Base-by-base conservation (phyloP, 2,888 invertebrate species). In the Athalia circularis region DNA sequence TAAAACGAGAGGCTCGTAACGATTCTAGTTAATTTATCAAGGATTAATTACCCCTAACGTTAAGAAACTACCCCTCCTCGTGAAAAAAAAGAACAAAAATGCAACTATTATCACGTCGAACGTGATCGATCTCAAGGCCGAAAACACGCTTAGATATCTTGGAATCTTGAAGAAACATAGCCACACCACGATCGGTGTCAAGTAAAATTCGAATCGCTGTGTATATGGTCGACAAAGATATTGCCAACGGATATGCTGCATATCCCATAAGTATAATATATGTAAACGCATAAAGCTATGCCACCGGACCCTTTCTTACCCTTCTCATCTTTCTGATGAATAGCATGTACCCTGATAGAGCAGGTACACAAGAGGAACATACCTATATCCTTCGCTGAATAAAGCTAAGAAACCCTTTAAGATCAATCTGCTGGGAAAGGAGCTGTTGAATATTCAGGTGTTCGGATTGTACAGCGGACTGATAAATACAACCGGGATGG, bases 241-340 rank as follows among this genome's bases (percentile, higher is more conserved):
- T n/a, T n/a, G n/a, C n/a, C n/a, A n/a, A n/a, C n/a, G n/a, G n/a
- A n/a, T n/a, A n/a, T 29, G 29, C 29, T 29, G 29, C 29, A 29
- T 29, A 29, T 29, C 29, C 29, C 29, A 29, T 29, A 29, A 29
- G 2, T 29, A 29, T 29, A 29, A 29, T 29, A 29, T 29, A 29
- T 29, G 29, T 29, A 29, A 29, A 29, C 29, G 29, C 29, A 29
- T 29, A 29, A 29, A 29, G 29, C 54, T 8, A 54, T 52, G 54
- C n/a, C 43, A 43, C 54, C 52, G 54, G 29, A 68, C 54, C 29
- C 29, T 29, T 29, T 68, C 47, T 8, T 48, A 57, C 72, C 72
- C 59, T 59, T 47, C 57, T 59, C 59, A 72, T 57, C 57, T 59
- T 72, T 52, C 8, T 47, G 59, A 59, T 72, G 29, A 72, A 59